Evolutionary conservation across 2,797 vertebrate species (phyloP), one percentile per base, ranked within the genome.

Genomic region (Sphaeramia orbicularis): DNA sequence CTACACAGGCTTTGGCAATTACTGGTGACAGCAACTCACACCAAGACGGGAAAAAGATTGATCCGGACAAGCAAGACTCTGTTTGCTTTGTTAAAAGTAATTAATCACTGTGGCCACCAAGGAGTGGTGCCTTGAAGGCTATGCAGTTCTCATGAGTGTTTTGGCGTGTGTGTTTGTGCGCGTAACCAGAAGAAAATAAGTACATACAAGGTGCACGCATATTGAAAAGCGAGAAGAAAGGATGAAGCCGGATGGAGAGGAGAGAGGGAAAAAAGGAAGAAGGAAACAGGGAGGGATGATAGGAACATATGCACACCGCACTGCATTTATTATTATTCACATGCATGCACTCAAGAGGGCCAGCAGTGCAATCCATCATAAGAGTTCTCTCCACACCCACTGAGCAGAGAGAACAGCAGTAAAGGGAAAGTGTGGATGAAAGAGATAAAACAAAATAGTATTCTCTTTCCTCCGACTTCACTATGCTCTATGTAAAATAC

Each of bases 51-150:
- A 45, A 67, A 79, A 73, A 86, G 83, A 91, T 90, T 93, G 91
- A 91, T 92, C 89, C 80, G 71, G 87, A 91, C 87, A 88, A 90
- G 88, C 80, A 75, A 75, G 80, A 85, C 87, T 87, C 76, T 82
- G 89, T 93, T 93, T 92, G 86, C 86, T 92, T 91, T 92, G 87
- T 87, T 91, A 86, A 90, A 90, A 92, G 88, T 88, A 92, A 93
- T 92, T 91, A 92, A 91, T 92, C 90, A 87, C 78, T 44, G 83
- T 55, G 68, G 83, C 86, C 80, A 70, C 71, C 13, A 76, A 87
- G 86, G 87, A 91, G 78, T 64, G 71, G 57, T 32, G 74, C 83
- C 77, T 73, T 38, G 63, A 82, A 83, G 63, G 68, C 74, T 54
- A 14, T 32, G 32, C 57, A 37, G 51, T 60, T 80, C 71, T 60